These are phyloP conservation scores for Tarsius wallacei DNA, from an alignment of 2,797 vertebrate genomes.

Conservation along the genomic window DNA sequence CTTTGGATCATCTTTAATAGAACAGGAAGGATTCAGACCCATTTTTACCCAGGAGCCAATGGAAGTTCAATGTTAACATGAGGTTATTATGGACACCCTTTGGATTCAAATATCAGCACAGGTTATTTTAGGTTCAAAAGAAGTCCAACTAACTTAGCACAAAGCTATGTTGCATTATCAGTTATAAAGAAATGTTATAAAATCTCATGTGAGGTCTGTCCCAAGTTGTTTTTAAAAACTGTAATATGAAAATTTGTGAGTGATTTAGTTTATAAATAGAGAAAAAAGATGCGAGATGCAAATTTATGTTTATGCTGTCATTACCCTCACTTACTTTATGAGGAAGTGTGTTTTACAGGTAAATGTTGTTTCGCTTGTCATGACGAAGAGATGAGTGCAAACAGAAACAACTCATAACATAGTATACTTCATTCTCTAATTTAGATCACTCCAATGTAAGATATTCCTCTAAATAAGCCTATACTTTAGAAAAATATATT, in stretches of 20 bases:
- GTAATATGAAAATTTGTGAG: not conserved
- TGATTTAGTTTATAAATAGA: not conserved
- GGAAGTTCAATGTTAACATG: not conserved
- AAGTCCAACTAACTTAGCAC: not conserved
- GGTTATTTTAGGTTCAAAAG: not conserved
- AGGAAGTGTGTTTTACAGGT: not conserved
- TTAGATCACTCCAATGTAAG: not conserved
- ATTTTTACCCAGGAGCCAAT: not conserved
- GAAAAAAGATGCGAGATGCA: not conserved
- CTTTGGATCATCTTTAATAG: conserved; percentile 73
- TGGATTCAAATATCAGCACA: not conserved
- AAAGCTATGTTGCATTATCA: not conserved
- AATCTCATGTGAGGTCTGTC: not conserved
- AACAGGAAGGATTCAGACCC: not conserved
- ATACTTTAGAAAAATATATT: conserved; percentile 7
- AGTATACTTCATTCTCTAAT: not conserved
- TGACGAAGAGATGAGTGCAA: not conserved
- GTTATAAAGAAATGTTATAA: not conserved
- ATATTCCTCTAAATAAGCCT: not conserved
- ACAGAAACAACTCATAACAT: not conserved
- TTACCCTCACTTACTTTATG: not conserved
- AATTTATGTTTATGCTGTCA: not conserved
- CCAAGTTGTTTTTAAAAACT: conserved; percentile 14
- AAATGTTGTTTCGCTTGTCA: not conserved
- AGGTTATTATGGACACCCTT: not conserved